Evolutionary conservation across 2,888 invertebrate genomes (phyloP), one percentile per base, ranked within the genome.

Genomic region (Minunthozetes semirufus): DNA sequence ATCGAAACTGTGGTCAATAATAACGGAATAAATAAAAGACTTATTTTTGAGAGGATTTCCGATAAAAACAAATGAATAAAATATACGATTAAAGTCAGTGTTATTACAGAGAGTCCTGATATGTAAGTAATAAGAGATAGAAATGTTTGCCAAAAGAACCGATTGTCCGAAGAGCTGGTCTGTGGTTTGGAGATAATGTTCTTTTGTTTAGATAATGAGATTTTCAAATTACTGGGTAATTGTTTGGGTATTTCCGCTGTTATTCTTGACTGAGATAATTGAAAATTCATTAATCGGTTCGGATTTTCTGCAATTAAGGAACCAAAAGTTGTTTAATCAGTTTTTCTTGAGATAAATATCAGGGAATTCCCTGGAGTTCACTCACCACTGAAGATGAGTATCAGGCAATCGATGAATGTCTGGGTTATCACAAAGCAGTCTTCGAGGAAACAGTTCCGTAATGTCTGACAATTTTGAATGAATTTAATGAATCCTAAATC

Each of bases 361-460:
- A n/a, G n/a, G n/a, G n/a, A n/a, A n/a, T n/a, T n/a, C n/a, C n/a
- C n/a, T n/a, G n/a, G n/a, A n/a, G n/a, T n/a, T n/a, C n/a, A n/a
- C 33, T 33, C 8, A 70, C 70, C 48, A 8, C 27, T 48, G 25
- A 70, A 48, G 22, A 70, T n/a, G 17, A 25, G 8, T 25, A 70
- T 46, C 0, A 70, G 25, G 15, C 8, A 46, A 27, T 46, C 48
- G 25, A 70, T 19, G 38, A 70, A 48, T 0, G 33, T n/a, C 56
- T n/a, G 56, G 0, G 53, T 46, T 53, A 75, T 75, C 25, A 72
- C 56, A 72, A 71, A 75, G 50, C 75, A 75, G 42, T 75, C 75
- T 27, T 72, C 72, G 22, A 75, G 22, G 9, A n/a, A 50, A 11
- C 66, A 68, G 17, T 68, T 3, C 4, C 17, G 38, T 9, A 75